phyloP scores from a whole-genome alignment of 2,888 invertebrate genomes.

The Smittia aterrima region DNA sequence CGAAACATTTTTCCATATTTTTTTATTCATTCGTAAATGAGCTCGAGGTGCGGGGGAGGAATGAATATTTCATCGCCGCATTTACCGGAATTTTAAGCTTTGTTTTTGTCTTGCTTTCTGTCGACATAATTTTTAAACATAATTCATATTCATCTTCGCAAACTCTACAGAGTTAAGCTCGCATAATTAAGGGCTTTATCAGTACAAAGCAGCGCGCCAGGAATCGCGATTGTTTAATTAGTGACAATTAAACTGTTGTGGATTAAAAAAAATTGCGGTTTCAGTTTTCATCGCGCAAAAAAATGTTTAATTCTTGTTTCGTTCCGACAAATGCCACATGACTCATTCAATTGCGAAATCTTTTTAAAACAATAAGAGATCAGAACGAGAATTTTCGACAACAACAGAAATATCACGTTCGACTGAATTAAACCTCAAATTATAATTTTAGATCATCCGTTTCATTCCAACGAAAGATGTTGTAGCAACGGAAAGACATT shows the following conservation, averaged over 20 bases:
- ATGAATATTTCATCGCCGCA: constrained; percentile 19
- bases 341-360: constrained; percentile 8
- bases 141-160: constrained; percentile 3
- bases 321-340: neutral
- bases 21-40: neutral
- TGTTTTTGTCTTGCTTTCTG: neutral
- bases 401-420: neutral
- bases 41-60: neutral
- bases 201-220: neutral
- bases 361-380: neutral
- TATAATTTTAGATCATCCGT: neutral
- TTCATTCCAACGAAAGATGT: neutral
- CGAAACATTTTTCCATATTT: neutral
- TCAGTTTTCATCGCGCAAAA: neutral
- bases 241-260: constrained; percentile 1
- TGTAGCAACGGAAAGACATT: neutral
- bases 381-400: neutral
- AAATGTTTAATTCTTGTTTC: neutral
- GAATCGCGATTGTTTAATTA: neutral
- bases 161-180: neutral
- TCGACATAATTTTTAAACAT: neutral
- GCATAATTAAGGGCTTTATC: neutral
- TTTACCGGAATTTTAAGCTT: constrained; percentile 10
- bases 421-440: neutral
- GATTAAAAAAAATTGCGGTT: neutral